These are phyloP conservation scores for Phaethornis superciliosus DNA, from an alignment of 2,113 vertebrate genomes.

Conservation along the genomic window DNA sequence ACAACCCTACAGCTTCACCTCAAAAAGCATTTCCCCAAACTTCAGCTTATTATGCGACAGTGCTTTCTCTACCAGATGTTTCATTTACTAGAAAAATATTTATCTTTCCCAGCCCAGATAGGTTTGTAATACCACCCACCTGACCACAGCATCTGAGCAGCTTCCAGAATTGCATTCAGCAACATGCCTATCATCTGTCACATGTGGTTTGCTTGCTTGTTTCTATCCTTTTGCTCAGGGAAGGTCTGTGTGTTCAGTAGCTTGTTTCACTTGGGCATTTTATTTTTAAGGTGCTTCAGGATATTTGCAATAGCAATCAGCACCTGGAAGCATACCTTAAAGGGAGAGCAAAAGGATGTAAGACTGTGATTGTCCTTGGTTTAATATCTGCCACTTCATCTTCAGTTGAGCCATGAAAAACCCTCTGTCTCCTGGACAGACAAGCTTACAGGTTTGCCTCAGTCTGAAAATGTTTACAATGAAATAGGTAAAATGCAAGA, in stretches of 20 bases:
- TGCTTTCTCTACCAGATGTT: background rate
- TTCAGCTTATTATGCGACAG: background rate
- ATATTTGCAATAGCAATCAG: background rate
- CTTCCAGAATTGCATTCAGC: background rate
- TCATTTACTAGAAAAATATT: background rate
- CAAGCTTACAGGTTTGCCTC: background rate
- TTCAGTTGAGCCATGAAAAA: background rate
- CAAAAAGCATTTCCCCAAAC: background rate
- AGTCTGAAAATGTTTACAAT: background rate
- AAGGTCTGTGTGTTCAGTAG: background rate
- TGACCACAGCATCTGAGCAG: constrained; percentile 1
- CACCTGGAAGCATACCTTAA: background rate
- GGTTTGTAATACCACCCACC: background rate
- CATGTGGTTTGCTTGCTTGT: background rate
- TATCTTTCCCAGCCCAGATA: background rate
- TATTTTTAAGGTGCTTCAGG: background rate
- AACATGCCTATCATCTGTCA: background rate
- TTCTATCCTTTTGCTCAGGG: background rate
- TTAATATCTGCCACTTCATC: background rate
- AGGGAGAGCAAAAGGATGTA: background rate
- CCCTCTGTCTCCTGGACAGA: background rate
- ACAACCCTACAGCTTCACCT: fast-evolving
- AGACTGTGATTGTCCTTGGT: background rate
- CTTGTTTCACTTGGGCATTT: background rate
- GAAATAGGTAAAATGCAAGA: background rate